Evolutionary conservation across 2,113 vertebrate species (phyloP), one percentile per base, ranked within the genome.

Genomic region (Lepus europaeus): DNA sequence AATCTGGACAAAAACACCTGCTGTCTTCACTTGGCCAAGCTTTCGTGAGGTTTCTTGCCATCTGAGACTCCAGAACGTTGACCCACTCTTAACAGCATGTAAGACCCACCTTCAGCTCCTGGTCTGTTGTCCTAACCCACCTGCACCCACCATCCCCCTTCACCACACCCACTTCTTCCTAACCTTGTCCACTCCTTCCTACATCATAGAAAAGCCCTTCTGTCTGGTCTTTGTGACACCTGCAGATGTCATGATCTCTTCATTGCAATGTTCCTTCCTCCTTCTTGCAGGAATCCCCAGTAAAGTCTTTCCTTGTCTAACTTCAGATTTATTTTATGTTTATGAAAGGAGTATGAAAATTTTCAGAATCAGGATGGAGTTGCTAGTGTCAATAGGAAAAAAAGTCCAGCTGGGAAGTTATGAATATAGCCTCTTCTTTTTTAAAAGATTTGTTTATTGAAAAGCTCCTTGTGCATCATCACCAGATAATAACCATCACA

Each of bases 221-320:
- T 87, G 17, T 36, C 53, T 70, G 9, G 8, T 64, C 45, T 86
- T 73, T 16, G 70, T 87, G 45, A 25, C 12, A 8, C 25, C 31
- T 12, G 3, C 69, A 73, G 64, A 19, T 63, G 36, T 86, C 64
- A 29, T 0, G 9, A 27, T 63, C 74, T 31, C 64, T 17, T 6
- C 17, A 8, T 14, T 36, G 22, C 25, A 9, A 3, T 16, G 4
- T 6, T 49, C 11, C 12, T 17, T 23, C 25, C 7, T 12, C 1
- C 5, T 39, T 61, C 39, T 19, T n/a, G 13, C 7, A 53, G n/a
- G 25, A 59, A 53, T 72, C 36, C 59, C 25, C 8, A 66, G 36
- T 61, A 63, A 76, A n/a, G 27, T 8, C 33, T 63, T 7, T 76
- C 31, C 77, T 89, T 72, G 20, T 23, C 74, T 59, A 87, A 69